phyloP scores from a whole-genome alignment of 2,888 invertebrate species.

The Quadroppia sp. region DNA sequence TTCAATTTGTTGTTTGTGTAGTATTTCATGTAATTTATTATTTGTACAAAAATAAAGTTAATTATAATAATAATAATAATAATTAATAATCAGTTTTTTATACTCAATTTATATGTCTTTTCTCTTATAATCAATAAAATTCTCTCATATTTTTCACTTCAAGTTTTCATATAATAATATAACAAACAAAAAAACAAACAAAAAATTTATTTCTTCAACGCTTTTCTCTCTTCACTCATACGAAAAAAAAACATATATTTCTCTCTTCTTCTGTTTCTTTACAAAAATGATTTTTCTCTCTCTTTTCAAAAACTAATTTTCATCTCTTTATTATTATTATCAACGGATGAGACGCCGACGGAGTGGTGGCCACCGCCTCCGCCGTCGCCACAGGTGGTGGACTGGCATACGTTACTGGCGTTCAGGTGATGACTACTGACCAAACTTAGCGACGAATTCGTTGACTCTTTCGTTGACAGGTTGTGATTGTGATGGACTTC shows the following conservation, averaged over 20 bases:
- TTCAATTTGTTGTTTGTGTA: neutral
- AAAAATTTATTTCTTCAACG: neutral
- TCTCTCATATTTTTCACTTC: neutral
- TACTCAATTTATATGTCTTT: neutral
- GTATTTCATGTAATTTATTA: neutral
- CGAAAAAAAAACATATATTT: no score
- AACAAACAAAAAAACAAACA: neutral
- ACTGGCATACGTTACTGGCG: conserved; percentile 1
- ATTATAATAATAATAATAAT: conserved; percentile 21
- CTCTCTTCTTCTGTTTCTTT: neutral
- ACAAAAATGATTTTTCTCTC: neutral
- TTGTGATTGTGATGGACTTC: conserved; percentile 12
- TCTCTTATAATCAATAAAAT: neutral
- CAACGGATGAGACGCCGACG: neutral
- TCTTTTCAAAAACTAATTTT: conserved; percentile 3
- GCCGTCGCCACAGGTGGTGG: neutral
- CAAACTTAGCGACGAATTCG: conserved; percentile 3
- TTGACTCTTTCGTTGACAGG: conserved; percentile 2
- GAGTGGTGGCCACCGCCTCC: neutral
- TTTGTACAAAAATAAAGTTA: conserved; percentile 36
- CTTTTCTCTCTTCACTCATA: neutral
- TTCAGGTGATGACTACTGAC: conserved; percentile 13
- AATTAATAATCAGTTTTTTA: neutral
- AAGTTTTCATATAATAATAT: neutral
- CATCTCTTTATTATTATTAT: conserved; percentile 6